Evolutionary conservation across 1,140 invertebrate genomes (phyloP).

Genomic region (Drosophila murphyi): DNA sequence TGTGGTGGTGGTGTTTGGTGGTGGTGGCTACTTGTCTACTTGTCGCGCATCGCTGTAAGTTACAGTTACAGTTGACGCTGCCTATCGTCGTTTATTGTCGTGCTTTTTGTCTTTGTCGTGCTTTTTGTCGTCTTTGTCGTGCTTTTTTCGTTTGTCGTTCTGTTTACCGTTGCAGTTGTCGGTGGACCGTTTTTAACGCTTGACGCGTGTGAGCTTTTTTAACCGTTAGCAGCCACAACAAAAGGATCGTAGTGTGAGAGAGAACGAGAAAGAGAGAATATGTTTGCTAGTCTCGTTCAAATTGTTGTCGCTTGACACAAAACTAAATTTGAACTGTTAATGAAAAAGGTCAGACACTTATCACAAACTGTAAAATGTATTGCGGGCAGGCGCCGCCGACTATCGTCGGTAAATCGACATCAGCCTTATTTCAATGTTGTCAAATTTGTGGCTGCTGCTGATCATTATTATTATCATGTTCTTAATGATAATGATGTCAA

Average conservation of each 20-base stretch:
- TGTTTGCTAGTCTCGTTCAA: no score
- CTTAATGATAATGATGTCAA: not conserved
- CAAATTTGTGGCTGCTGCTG: not conserved
- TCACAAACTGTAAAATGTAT: slow-evolving; percentile 33
- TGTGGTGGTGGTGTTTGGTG: slow-evolving; percentile 46
- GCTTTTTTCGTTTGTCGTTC: not conserved
- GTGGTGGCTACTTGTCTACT: slow-evolving; percentile 18
- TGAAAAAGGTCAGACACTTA: slow-evolving; percentile 46
- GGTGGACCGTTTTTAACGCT: slow-evolving; percentile 12
- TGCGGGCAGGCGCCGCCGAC: not conserved
- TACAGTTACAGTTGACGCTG: slow-evolving; percentile 13
- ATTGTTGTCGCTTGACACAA: not conserved
- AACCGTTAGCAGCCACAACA: not conserved
- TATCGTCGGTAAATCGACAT: not conserved
- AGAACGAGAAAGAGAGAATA: not conserved
- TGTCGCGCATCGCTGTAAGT: slow-evolving; percentile 20
- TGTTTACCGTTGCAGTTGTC: slow-evolving; percentile 3
- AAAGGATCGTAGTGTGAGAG: not conserved
- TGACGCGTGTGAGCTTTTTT: slow-evolving; percentile 2
- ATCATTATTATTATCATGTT: no score
- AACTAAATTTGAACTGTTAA: slow-evolving; percentile 51
- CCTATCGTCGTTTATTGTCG: no score
- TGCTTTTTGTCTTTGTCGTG: no score
- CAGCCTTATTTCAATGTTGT: not conserved
- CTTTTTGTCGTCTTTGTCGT: no score